Percentiles rank a stretch among this genome's conserved stretches.
Evolutionary conservation across 2,888 invertebrate species (phyloP).

Genomic region (Carcina quercana): DNA sequence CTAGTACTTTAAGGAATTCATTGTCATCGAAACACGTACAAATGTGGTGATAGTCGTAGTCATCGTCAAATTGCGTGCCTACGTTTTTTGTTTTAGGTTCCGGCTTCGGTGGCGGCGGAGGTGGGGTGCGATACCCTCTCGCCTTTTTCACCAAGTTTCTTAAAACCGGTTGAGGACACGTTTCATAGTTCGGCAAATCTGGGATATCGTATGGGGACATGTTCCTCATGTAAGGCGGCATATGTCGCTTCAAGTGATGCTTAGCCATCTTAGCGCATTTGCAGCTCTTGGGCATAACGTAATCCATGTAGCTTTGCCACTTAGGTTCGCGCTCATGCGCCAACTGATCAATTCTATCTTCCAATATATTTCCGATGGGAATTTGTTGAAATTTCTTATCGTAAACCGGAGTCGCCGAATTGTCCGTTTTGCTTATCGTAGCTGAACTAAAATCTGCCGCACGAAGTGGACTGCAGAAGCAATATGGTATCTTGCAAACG

Average conservation of each 20-base stretch:
- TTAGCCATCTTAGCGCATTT: constrained; percentile 41
- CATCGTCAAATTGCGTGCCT: constrained; percentile 40
- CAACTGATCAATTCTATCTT: constrained; percentile 29
- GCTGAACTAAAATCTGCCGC: constrained; percentile 8
- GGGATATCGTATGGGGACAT: constrained; percentile 37
- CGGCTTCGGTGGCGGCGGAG: constrained; percentile 15
- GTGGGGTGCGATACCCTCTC: constrained; percentile 20
- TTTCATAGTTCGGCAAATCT: constrained; percentile 44
- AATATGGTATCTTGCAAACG: constrained; percentile 38
- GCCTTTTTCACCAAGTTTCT: constrained; percentile 37
- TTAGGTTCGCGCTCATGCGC: constrained; percentile 48
- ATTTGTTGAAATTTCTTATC: constrained; percentile 7
- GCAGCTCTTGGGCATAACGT: constrained; percentile 35
- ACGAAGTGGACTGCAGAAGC: constrained; percentile 33
- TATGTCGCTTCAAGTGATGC: constrained; percentile 44
- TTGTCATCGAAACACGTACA: constrained; percentile 50
- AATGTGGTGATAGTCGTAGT: constrained; percentile 35
- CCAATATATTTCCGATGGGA: constrained; percentile 28
- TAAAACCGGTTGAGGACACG: constrained; percentile 33
- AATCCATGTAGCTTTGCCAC: constrained; percentile 45
- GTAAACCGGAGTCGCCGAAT: neutral
- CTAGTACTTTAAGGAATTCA: constrained; percentile 31
- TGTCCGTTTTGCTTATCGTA: constrained; percentile 1
- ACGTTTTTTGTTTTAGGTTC: constrained; percentile 34
- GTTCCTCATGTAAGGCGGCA: constrained; percentile 54